A percentile compares a stretch with the other conserved stretches of the same genome.
Evolutionary conservation across 2,797 vertebrate genomes (phyloP).

Genomic region (Lepus townsendii): DNA sequence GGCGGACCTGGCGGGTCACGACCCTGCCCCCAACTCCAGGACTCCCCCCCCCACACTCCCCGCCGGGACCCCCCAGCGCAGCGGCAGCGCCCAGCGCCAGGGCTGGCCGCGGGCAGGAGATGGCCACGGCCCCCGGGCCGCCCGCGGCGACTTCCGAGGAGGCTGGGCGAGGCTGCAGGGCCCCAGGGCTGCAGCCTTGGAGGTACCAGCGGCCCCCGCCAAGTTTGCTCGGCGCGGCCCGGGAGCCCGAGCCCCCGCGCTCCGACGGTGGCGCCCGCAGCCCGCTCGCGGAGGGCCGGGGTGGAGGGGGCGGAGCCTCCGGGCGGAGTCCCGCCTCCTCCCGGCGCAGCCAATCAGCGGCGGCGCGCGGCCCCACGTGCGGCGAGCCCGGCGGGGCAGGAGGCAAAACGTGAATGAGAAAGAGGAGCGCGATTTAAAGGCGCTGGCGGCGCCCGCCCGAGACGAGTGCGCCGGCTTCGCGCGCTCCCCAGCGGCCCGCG

Average conservation of each 20-base stretch:
- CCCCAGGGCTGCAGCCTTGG: not conserved
- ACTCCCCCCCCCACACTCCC: not conserved
- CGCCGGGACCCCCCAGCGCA: not conserved
- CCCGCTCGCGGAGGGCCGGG: rapidly evolving
- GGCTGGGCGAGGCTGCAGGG: not conserved
- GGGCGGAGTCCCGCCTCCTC: not conserved
- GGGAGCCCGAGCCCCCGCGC: not conserved
- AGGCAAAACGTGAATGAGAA: conserved; percentile 92
- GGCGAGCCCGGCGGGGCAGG: conserved; percentile 76
- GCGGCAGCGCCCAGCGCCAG: not conserved
- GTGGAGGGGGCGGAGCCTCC: conserved; percentile 7
- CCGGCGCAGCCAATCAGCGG: conserved; percentile 72
- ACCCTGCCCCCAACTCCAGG: not conserved
- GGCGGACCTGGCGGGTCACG: not conserved
- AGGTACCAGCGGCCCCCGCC: not conserved
- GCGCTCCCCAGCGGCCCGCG: conserved; percentile 72
- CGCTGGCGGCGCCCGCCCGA: conserved; percentile 85
- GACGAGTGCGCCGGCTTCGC: conserved; percentile 74
- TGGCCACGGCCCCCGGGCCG: no score
- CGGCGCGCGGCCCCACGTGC: conserved; percentile 84
- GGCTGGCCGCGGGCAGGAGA: no score
- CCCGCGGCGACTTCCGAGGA: not conserved
- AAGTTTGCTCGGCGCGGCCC: conserved; percentile 58
- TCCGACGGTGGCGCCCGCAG: conserved; percentile 29
- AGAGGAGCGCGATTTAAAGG: conserved; percentile 96